Evolutionary conservation across 2,888 invertebrate species (phyloP).

Genomic region (Antitype chi): DNA sequence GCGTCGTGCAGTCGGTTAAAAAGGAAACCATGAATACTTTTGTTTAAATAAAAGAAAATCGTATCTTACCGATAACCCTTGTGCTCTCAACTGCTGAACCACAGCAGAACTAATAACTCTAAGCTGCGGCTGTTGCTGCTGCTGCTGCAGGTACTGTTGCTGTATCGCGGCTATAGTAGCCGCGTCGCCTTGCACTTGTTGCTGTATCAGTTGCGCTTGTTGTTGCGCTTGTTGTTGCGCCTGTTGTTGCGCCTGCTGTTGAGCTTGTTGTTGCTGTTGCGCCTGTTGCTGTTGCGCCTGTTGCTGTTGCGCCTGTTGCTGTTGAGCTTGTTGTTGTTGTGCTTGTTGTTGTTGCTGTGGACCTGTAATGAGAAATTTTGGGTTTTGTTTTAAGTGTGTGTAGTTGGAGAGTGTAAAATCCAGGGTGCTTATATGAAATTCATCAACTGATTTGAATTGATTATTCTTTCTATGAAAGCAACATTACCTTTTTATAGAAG

Average conservation of each 20-base stretch:
- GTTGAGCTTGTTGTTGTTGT: slow-evolving; percentile 65
- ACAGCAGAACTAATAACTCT: slow-evolving; percentile 91
- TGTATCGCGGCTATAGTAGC: slow-evolving; percentile 88
- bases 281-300: slow-evolving; percentile 77
- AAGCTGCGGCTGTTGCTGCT: slow-evolving; percentile 90
- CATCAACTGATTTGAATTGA: not conserved
- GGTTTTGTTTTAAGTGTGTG: not conserved
- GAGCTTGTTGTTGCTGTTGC: slow-evolving; percentile 77
- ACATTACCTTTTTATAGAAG: not conserved
- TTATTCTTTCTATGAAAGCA: not conserved
- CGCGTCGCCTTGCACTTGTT: slow-evolving; percentile 86
- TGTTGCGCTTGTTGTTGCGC: slow-evolving; percentile 66
- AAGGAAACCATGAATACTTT: not conserved
- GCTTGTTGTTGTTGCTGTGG: slow-evolving; percentile 70
- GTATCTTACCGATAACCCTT: slow-evolving; percentile 83
- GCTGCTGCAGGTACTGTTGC: slow-evolving; percentile 87
- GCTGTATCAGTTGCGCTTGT: slow-evolving; percentile 83
- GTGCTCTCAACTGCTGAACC: slow-evolving; percentile 90
- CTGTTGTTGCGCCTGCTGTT: slow-evolving; percentile 76
- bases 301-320: slow-evolving; percentile 61
- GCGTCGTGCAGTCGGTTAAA: not conserved
- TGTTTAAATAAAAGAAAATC: not conserved
- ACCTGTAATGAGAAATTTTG: slow-evolving; percentile 50
- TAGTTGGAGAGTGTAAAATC: not conserved
- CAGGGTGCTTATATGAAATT: not conserved